These are phyloP conservation scores for Ruditapes philippinarum DNA, from an alignment of 1,140 invertebrate species.

Conservation along the genomic window DNA sequence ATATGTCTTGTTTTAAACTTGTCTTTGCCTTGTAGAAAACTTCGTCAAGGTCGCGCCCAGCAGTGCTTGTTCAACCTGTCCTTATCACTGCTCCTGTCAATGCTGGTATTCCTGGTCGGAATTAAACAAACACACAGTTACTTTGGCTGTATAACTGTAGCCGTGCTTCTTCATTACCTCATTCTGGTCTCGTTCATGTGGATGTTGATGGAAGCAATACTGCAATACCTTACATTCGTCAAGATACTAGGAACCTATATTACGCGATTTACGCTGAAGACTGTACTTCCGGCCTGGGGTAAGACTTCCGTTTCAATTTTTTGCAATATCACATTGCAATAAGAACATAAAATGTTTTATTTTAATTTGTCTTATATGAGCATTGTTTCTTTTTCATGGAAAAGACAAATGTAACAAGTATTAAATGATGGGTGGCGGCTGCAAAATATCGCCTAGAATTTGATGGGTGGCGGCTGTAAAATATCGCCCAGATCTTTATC, in stretches of 20 bases:
- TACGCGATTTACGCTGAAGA: slow-evolving; percentile 86
- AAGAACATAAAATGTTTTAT: no score
- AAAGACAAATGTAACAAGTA: no score
- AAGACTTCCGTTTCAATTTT: no score
- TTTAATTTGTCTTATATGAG: no score
- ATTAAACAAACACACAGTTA: slow-evolving; percentile 80
- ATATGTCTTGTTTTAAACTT: no score
- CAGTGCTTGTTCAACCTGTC: slow-evolving; percentile 84
- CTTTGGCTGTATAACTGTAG: slow-evolving; percentile 82
- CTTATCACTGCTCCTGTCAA: slow-evolving; percentile 79
- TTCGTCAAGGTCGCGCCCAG: slow-evolving; percentile 83
- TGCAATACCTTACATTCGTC: slow-evolving; percentile 87
- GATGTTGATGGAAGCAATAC: slow-evolving; percentile 87
- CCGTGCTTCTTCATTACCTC: slow-evolving; percentile 87
- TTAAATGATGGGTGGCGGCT: no score
- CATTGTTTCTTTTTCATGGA: no score
- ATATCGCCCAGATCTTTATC: no score
- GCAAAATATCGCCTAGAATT: no score
- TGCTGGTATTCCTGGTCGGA: slow-evolving; percentile 81
- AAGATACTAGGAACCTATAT: slow-evolving; percentile 87
- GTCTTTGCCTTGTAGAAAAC: no score
- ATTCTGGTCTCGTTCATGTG: slow-evolving; percentile 87
- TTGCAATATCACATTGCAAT: no score
- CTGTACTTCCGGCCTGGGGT: slow-evolving; percentile 87
- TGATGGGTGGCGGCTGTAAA: no score